Evolutionary conservation across 2,113 vertebrate species (phyloP).

Genomic region (Psilopsiagon aurifrons): DNA sequence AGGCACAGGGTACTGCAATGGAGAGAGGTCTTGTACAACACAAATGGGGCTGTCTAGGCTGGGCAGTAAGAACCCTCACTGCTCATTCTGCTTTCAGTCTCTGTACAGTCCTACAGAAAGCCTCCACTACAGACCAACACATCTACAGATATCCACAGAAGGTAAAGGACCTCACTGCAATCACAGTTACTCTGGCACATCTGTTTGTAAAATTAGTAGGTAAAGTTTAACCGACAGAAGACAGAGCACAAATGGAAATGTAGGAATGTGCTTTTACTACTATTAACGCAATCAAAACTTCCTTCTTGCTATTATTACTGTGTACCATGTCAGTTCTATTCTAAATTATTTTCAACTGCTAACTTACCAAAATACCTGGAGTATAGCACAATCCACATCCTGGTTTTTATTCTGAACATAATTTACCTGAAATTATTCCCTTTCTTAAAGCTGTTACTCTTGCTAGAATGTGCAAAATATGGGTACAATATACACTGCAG

Average conservation of each 20-base stretch:
- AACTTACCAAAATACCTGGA: conserved; percentile 41
- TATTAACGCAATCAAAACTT: conserved; percentile 66
- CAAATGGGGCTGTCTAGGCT: neutral
- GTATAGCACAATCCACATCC: neutral
- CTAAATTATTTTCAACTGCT: conserved; percentile 44
- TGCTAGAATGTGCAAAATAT: neutral
- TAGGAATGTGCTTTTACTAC: conserved; percentile 60
- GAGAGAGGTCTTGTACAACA: neutral
- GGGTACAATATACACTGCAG: neutral
- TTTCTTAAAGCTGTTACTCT: neutral
- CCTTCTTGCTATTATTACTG: conserved; percentile 53
- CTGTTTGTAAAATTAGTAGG: neutral
- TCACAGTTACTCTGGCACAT: neutral
- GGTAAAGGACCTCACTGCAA: neutral
- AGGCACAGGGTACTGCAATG: neutral
- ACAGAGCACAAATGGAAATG: conserved; percentile 50
- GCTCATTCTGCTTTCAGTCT: neutral
- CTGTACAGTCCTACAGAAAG: neutral
- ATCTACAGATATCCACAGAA: neutral
- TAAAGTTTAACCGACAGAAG: conserved; percentile 48
- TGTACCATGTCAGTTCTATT: neutral
- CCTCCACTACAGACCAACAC: neutral
- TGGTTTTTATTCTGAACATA: conserved; percentile 46
- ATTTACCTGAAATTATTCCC: conserved; percentile 35
- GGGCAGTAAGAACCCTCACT: neutral